A percentile compares a stretch with the other conserved stretches of the same genome.
phyloP scores from a whole-genome alignment of 2,888 invertebrate species.

The Thalpophila matura region DNA sequence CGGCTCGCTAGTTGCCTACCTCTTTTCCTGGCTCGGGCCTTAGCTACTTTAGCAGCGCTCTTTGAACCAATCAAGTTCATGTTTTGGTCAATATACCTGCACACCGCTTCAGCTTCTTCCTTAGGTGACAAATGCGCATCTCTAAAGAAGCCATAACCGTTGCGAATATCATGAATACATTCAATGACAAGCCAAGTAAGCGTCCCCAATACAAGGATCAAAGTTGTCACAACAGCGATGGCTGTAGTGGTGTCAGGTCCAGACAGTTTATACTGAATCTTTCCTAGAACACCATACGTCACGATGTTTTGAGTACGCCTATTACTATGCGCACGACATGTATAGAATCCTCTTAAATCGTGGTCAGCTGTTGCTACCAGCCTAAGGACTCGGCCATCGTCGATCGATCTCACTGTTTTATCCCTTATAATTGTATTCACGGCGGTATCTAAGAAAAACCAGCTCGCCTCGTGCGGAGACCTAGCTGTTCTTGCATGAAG shows the following conservation, averaged over 20 bases:
- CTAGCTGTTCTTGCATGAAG: slow-evolving; percentile 76
- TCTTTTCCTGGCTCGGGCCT: slow-evolving; percentile 76
- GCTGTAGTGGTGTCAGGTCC: slow-evolving; percentile 79
- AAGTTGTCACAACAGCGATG: slow-evolving; percentile 78
- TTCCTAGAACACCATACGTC: slow-evolving; percentile 84
- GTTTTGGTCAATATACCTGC: slow-evolving; percentile 81
- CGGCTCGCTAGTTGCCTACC: slow-evolving; percentile 71
- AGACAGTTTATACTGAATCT: slow-evolving; percentile 73
- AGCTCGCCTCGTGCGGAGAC: slow-evolving; percentile 74
- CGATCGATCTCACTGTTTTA: slow-evolving; percentile 73
- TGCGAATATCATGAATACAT: slow-evolving; percentile 80
- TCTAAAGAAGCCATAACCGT: slow-evolving; percentile 84
- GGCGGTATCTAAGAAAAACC: slow-evolving; percentile 80
- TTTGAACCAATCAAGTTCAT: slow-evolving; percentile 73
- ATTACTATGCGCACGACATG: slow-evolving; percentile 79
- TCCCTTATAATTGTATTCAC: slow-evolving; percentile 65
- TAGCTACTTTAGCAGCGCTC: slow-evolving; percentile 76
- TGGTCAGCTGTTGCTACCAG: slow-evolving; percentile 77
- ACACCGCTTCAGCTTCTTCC: slow-evolving; percentile 82
- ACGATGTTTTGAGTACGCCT: slow-evolving; percentile 79
- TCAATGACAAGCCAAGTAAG: slow-evolving; percentile 80
- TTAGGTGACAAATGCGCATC: slow-evolving; percentile 81
- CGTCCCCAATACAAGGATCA: slow-evolving; percentile 77
- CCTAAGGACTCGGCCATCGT: slow-evolving; percentile 80
- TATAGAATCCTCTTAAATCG: slow-evolving; percentile 83